phyloP scores from a whole-genome alignment of 1,140 invertebrate species.

The Cecropterus lyciades region DNA sequence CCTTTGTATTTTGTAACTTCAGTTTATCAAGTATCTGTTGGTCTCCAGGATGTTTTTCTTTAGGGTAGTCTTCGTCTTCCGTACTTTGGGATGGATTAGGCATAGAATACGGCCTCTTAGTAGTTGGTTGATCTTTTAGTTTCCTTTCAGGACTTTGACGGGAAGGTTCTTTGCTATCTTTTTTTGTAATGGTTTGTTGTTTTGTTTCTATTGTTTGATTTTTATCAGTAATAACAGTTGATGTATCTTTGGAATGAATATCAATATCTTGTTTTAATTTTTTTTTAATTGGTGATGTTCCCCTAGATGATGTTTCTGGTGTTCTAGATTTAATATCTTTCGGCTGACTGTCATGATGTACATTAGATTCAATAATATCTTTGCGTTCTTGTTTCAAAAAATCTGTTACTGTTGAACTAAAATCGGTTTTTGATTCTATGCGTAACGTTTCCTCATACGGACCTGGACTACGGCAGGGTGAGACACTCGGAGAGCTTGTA shows the following conservation, averaged over 20 bases:
- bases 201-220: constrained; percentile 4
- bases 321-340: constrained; percentile 19
- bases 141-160: constrained; percentile 40
- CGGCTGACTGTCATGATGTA: not conserved
- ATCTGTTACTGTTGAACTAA: constrained; percentile 40
- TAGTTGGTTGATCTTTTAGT: constrained; percentile 1
- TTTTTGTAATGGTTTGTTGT: constrained; percentile 14
- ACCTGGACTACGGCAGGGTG: constrained; percentile 54
- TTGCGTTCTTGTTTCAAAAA: constrained; percentile 36
- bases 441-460: constrained; percentile 43
- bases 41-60: not conserved
- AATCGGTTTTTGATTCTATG: constrained; percentile 6
- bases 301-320: constrained; percentile 42
- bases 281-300: constrained; percentile 59
- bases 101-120: constrained; percentile 19
- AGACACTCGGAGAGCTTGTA: constrained; percentile 33
- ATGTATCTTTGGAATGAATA: constrained; percentile 14
- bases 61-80: no score
- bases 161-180: constrained; percentile 12
- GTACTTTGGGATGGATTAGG: constrained; percentile 4
- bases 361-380: not conserved
- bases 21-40: not conserved
- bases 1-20: not conserved
- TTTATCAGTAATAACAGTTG: constrained; percentile 3
- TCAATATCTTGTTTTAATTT: constrained; percentile 10